Evolutionary conservation across 2,888 invertebrate genomes (phyloP), one percentile per base, ranked within the genome.

Genomic region (Leistus spinibarbis): DNA sequence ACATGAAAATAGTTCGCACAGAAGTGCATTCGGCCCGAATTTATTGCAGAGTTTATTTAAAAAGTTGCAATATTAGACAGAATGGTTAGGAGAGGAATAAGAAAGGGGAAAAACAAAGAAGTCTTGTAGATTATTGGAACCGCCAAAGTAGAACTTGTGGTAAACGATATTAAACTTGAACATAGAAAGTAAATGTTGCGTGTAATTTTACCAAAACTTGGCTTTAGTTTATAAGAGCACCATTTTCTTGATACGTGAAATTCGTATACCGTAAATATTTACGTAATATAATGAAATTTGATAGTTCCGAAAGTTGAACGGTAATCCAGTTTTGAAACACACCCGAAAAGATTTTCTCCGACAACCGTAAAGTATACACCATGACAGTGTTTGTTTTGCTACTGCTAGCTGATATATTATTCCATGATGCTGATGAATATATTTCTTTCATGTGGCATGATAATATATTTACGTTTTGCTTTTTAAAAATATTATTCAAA

Each of bases 1-100:
- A 67, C 40, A 40, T 19, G 67, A 67, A 66, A 73, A 73, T 73
- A 73, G 65, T 73, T 23, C 17, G 23, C 66, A 66, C 54, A 24
- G 73, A 57, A 73, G 67, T 67, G 60, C 67, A 66, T 66, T 53
- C 19, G 27, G 27, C 22, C 17, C 57, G 60, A 73, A 67, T 67
- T 67, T 67, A 67, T 67, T 60, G 60, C 62, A 19, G 10, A 67
- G 40, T 66, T 67, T 73, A 73, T 73, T 66, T 67, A 73, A 67
- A 73, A 73, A 67, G 73, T 73, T 73, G 40, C 65, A 73, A 64
- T 73, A 73, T 66, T 66, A 40, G 73, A 40, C 54, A 60, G 60
- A 73, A 72, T 54, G 24, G 40, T 7, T 40, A 40, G 40, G 13
- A 40, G 40, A 40, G 13, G 10, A 40, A n/a, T n/a, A n/a, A n/a